Percentiles rank a stretch among this genome's conserved stretches.
Evolutionary conservation across 2,888 invertebrate species (phyloP).

Genomic region (Ochropacha duplaris): DNA sequence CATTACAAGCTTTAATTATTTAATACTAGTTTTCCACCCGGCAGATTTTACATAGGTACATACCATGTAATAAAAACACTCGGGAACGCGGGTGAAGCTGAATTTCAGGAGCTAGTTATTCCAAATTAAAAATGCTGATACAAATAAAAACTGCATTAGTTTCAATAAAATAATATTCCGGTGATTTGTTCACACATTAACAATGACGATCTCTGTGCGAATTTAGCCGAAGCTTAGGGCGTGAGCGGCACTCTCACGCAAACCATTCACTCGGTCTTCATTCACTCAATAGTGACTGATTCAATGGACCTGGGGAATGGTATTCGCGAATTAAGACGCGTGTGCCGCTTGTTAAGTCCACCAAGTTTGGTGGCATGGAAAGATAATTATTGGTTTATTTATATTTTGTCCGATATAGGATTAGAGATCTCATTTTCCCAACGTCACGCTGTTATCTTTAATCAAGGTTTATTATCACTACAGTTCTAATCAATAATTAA

Average conservation of each 20-base stretch:
- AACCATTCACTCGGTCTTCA: constrained; percentile 23
- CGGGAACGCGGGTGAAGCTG: too few species aligned
- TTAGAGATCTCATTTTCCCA: neutral
- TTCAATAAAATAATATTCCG: too few species aligned
- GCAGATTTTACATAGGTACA: too few species aligned
- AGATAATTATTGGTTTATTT: constrained; percentile 15
- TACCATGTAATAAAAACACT: too few species aligned
- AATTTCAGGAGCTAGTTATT: too few species aligned
- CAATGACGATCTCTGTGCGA: neutral
- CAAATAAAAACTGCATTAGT: too few species aligned
- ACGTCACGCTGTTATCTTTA: too few species aligned
- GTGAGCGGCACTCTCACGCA: constrained; percentile 33
- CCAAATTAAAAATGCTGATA: too few species aligned
- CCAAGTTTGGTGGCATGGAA: constrained; percentile 29
- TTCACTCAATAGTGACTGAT: constrained; percentile 20
- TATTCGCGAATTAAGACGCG: constrained; percentile 34
- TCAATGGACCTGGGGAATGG: constrained; percentile 18
- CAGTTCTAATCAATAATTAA: too few species aligned
- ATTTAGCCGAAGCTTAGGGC: constrained; percentile 1
- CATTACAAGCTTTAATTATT: too few species aligned
- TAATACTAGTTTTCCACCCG: too few species aligned
- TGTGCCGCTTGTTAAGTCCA: constrained; percentile 30
- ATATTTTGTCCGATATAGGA: neutral
- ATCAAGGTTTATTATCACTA: too few species aligned
- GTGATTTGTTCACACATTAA: neutral